Conservation (phyloP, 2,113 vertebrate genomes). For the Emydura subglobosa region DNA sequence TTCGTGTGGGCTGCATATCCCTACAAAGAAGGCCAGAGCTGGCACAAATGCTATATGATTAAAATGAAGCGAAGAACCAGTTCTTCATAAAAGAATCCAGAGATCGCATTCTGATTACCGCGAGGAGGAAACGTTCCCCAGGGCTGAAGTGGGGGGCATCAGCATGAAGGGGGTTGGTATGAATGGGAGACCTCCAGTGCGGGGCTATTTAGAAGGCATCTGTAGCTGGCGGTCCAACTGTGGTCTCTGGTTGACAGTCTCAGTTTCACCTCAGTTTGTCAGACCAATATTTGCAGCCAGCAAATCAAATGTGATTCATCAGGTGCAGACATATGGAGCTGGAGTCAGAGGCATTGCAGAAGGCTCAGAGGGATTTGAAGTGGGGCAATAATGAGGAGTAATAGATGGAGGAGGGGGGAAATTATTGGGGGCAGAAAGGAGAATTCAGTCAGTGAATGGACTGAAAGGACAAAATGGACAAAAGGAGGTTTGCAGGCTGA, state of each 20-base stretch:
- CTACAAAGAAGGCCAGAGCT: not conserved
- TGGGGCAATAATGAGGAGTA: not conserved
- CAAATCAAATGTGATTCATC: fast-evolving
- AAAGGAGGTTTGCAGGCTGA: not conserved
- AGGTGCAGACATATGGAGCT: fast-evolving
- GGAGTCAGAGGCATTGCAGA: not conserved
- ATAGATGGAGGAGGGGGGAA: not conserved
- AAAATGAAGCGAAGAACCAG: not conserved
- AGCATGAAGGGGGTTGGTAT: not conserved
- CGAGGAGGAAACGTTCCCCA: not conserved
- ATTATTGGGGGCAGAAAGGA: not conserved
- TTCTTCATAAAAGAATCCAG: not conserved
- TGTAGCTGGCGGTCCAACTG: not conserved
- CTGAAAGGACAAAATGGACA: no score
- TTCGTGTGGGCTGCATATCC: not conserved
- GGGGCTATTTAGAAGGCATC: not conserved
- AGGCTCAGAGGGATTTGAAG: fast-evolving
- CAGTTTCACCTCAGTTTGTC: not conserved
- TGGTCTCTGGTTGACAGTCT: not conserved
- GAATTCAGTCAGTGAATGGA: not conserved
- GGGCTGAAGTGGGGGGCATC: not conserved
- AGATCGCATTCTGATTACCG: not conserved
- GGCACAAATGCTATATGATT: not conserved
- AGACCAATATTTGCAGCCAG: not conserved
- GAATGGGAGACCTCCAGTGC: fast-evolving